Conservation (phyloP, 2,888 invertebrate species). For the Scrobipalpa costella region DNA sequence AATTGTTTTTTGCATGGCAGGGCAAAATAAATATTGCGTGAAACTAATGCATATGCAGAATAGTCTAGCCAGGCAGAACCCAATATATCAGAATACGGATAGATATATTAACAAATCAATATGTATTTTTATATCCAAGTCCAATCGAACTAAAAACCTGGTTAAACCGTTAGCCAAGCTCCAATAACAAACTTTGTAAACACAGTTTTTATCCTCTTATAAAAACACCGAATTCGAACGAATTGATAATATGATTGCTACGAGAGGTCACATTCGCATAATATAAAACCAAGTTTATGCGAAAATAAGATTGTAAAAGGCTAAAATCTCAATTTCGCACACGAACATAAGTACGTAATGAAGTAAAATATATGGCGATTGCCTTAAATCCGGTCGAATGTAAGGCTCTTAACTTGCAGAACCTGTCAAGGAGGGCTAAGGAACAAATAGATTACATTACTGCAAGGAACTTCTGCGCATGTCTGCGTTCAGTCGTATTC, state of each 20-base stretch:
- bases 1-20: too few relatives aligned
- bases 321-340: conserved; percentile 11
- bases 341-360: background rate
- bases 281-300: conserved; percentile 1
- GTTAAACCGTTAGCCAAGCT: conserved; percentile 1
- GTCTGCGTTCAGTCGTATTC: background rate
- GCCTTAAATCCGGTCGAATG: conserved; percentile 23
- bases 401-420: conserved; percentile 28
- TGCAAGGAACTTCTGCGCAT: background rate
- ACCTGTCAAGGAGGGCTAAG: conserved; percentile 2
- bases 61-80: too few relatives aligned
- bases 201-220: background rate
- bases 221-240: conserved; percentile 3
- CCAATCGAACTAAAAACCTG: background rate
- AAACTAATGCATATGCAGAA: too few relatives aligned
- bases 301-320: conserved; percentile 12
- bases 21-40: too few relatives aligned
- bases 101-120: background rate
- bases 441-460: conserved; percentile 3
- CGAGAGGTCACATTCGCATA: background rate
- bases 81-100: too few relatives aligned
- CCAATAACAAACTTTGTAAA: background rate
- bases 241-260: conserved; percentile 11
- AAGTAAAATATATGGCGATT: conserved; percentile 15
- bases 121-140: conserved; percentile 4